Conservation (phyloP, 2,888 invertebrate genomes). For the Drosophila rellima region DNA sequence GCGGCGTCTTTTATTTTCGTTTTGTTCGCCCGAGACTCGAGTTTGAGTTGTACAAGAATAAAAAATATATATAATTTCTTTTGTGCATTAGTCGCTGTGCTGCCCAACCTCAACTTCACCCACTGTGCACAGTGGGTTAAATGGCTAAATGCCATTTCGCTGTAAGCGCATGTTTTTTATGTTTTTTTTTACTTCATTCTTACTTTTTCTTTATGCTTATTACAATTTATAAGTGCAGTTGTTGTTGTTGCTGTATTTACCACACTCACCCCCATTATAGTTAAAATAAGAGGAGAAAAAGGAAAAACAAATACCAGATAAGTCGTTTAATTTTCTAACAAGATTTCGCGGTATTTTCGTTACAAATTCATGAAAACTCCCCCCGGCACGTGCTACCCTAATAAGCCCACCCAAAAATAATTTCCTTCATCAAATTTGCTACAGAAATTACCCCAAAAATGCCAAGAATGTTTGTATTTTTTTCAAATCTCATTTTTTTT, state of each 20-base stretch:
- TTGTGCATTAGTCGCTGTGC: slow-evolving; percentile 65
- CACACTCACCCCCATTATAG: slow-evolving; percentile 4
- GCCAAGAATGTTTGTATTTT: slow-evolving; percentile 47
- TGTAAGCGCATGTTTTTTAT: slow-evolving; percentile 55
- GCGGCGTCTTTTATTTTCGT: slow-evolving; percentile 64
- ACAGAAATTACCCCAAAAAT: slow-evolving; percentile 74
- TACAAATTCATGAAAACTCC: slow-evolving; percentile 55
- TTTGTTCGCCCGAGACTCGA: slow-evolving; percentile 23
- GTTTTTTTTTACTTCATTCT: no score
- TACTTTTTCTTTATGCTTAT: slow-evolving; percentile 40
- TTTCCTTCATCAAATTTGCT: slow-evolving; percentile 45
- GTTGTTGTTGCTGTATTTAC: slow-evolving; percentile 49
- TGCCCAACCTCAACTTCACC: slow-evolving; percentile 31
- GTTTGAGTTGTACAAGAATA: slow-evolving; percentile 46
- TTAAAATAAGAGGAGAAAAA: not conserved
- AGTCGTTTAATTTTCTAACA: slow-evolving; percentile 81
- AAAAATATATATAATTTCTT: slow-evolving; percentile 77
- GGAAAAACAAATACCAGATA: slow-evolving; percentile 57
- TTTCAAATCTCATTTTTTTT: slow-evolving; percentile 31
- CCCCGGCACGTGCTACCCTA: slow-evolving; percentile 69
- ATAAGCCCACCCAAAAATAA: slow-evolving; percentile 55
- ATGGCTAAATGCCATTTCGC: slow-evolving; percentile 62
- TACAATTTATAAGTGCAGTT: slow-evolving; percentile 60
- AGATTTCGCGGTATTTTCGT: slow-evolving; percentile 69
- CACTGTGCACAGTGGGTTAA: slow-evolving; percentile 77